A percentile compares a stretch with the other conserved stretches of the same genome.
Evolutionary conservation across 2,113 vertebrate genomes (phyloP).

Genomic region (Pangasianodon hypophthalmus): DNA sequence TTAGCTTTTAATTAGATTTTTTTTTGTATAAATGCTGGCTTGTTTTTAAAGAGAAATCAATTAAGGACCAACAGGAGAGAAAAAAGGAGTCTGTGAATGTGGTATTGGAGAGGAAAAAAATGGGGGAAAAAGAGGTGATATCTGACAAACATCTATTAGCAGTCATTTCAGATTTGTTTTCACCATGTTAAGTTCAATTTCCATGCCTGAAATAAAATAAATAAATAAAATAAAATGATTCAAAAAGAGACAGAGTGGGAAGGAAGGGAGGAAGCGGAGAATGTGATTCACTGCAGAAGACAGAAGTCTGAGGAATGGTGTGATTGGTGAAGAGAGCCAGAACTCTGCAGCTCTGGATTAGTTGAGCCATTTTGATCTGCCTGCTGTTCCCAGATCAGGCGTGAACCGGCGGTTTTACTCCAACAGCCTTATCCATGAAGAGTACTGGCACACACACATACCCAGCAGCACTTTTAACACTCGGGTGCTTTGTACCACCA

Average conservation of each 20-base stretch:
- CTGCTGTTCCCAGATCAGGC: conserved; percentile 45
- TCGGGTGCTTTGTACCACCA: conserved; percentile 3
- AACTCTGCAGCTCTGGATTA: conserved; percentile 36
- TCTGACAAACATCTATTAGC: background rate
- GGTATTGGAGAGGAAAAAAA: background rate
- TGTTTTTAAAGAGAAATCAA: background rate
- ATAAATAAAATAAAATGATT: background rate
- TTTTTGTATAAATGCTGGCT: background rate
- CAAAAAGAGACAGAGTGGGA: background rate
- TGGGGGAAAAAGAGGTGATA: background rate
- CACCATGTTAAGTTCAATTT: background rate
- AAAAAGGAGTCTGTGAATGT: background rate
- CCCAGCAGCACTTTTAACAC: conserved; percentile 12
- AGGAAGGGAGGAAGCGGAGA: conserved; percentile 1
- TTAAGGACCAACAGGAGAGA: background rate
- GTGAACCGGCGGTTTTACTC: conserved; percentile 18
- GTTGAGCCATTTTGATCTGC: conserved; percentile 27
- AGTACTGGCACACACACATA: conserved; percentile 30
- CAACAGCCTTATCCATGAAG: conserved; percentile 30
- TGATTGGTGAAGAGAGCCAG: conserved; percentile 30
- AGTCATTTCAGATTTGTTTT: conserved; percentile 1
- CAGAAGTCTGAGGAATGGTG: background rate
- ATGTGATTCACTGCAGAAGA: conserved; percentile 4
- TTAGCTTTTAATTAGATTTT: background rate
- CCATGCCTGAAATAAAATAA: background rate